Evolutionary conservation across 2,113 vertebrate genomes (phyloP).

Genomic region (Oreotrochilus melanogaster): DNA sequence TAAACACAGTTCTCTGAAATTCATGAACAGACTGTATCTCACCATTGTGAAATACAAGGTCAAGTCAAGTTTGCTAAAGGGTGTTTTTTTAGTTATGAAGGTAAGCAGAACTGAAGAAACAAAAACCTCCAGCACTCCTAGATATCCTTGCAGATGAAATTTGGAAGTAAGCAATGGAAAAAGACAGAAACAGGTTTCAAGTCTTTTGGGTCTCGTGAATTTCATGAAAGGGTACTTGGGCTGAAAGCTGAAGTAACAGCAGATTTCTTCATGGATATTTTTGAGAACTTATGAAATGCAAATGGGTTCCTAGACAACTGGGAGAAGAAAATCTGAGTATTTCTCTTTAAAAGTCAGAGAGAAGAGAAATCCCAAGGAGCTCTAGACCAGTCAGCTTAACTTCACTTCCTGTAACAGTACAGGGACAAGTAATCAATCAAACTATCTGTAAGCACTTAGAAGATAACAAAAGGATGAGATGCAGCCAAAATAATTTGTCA

Average conservation of each 20-base stretch:
- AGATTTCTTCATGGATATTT: background rate
- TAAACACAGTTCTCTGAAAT: background rate
- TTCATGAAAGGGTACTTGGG: background rate
- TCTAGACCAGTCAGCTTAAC: background rate
- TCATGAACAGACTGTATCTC: background rate
- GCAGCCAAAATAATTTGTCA: background rate
- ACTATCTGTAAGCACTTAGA: background rate
- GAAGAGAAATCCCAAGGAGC: background rate
- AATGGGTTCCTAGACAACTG: background rate
- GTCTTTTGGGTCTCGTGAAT: background rate
- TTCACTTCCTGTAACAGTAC: background rate
- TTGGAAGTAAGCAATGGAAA: background rate
- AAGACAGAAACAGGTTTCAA: background rate
- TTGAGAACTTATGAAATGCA: conserved; percentile 4
- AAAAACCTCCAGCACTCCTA: background rate
- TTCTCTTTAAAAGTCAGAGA: background rate
- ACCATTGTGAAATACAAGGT: background rate
- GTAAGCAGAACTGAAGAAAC: background rate
- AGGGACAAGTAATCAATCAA: background rate
- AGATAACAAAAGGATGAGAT: background rate
- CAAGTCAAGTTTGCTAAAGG: background rate
- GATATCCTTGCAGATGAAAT: background rate
- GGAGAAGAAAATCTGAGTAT: background rate
- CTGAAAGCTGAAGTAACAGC: background rate
- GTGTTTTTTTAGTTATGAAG: background rate